Conservation (phyloP, 2,113 vertebrate species). For the Triplophysa dalaica region DNA sequence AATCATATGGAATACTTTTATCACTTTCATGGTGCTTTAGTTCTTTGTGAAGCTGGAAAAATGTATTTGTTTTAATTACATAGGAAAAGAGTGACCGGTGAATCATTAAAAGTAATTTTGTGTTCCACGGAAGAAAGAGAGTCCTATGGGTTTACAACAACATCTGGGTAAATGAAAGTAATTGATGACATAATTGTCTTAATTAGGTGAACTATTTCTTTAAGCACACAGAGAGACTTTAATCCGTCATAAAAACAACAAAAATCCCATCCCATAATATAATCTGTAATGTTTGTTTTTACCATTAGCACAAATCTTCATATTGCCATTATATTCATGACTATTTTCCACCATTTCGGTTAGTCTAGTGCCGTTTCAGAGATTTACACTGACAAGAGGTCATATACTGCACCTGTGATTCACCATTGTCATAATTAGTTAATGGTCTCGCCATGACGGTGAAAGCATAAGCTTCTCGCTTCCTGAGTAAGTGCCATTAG, state of each 20-base stretch:
- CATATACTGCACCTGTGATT: conserved; percentile 40
- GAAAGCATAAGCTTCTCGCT: conserved; percentile 46
- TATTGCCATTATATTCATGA: conserved; percentile 10
- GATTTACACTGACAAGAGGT: conserved; percentile 34
- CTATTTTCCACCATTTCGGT: neutral
- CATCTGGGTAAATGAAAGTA: no score
- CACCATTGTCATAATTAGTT: conserved; percentile 47
- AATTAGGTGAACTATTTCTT: neutral
- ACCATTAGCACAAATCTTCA: neutral
- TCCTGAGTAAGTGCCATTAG: conserved; percentile 55
- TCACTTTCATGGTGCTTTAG: no score
- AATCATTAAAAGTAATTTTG: no score
- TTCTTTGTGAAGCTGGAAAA: no score
- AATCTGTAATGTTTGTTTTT: neutral
- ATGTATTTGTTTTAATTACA: no score
- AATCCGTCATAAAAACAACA: neutral
- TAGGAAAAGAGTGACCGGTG: no score
- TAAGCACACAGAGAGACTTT: neutral
- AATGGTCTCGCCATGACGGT: conserved; percentile 47
- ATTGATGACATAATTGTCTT: no score
- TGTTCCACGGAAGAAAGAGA: no score
- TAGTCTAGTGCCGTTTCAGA: conserved; percentile 13
- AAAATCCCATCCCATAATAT: neutral
- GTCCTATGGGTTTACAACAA: no score
- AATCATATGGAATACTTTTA: no score